Conservation (phyloP, 2,797 vertebrate genomes). For the Graptemys geographica region DNA sequence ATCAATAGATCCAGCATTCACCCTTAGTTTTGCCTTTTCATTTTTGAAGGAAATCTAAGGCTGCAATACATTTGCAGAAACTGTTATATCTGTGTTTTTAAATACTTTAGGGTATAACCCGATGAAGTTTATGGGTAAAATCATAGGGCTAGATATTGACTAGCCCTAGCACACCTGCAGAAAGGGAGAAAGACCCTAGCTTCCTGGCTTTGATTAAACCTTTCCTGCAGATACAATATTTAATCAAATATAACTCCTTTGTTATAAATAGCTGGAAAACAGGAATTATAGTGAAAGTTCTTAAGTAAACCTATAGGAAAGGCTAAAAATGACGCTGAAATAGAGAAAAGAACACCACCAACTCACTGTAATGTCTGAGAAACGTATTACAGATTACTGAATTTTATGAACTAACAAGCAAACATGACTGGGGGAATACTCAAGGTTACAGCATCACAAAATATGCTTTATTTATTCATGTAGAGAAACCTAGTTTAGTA, state of each 20-base stretch:
- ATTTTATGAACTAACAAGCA: conserved; percentile 48
- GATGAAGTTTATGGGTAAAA: not conserved
- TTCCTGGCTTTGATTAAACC: not conserved
- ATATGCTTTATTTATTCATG: not conserved
- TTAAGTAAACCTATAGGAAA: conserved; percentile 41
- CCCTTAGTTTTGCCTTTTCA: not conserved
- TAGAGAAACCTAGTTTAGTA: conserved; percentile 4
- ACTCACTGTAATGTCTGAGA: not conserved
- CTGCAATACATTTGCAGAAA: not conserved
- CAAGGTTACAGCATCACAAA: not conserved
- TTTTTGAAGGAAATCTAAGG: not conserved
- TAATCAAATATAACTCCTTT: not conserved
- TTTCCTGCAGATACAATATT: not conserved
- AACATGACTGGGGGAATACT: conserved; percentile 7
- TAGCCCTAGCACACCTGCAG: not conserved
- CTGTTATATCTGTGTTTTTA: not conserved
- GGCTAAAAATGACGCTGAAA: not conserved
- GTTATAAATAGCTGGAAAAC: not conserved
- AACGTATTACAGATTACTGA: conserved; percentile 15
- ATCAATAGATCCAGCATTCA: not conserved
- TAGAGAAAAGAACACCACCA: not conserved
- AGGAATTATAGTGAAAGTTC: not conserved
- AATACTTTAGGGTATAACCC: not conserved
- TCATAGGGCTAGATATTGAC: not conserved
- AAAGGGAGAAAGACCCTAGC: not conserved